Percentiles rank a stretch among this genome's conserved stretches.
These are phyloP conservation scores for Halichondria panicea DNA, from an alignment of 37 sponge, comb jelly and placozoan genomes.

Conservation along the genomic window DNA sequence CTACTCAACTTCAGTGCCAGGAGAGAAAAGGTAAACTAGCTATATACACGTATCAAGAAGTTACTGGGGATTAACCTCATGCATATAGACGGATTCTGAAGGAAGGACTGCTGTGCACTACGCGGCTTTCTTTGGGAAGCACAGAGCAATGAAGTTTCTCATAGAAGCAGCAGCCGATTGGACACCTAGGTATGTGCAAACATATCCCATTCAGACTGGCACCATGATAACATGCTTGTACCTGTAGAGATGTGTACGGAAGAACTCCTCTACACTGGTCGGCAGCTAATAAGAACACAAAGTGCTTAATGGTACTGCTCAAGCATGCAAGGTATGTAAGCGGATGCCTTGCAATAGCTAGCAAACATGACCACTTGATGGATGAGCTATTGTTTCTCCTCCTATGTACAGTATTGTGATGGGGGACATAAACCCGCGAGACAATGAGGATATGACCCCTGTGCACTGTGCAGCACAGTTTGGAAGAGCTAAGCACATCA, in stretches of 20 bases:
- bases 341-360: background rate
- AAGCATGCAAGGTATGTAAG: slow-evolving; percentile 70
- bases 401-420: slow-evolving; percentile 41
- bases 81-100: slow-evolving; percentile 56
- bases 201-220: background rate
- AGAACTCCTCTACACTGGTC: slow-evolving; percentile 90
- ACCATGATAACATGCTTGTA: background rate
- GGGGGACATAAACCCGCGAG: slow-evolving; percentile 66
- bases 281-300: slow-evolving; percentile 51
- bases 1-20: slow-evolving; percentile 74
- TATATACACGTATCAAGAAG: background rate
- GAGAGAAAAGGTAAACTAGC: slow-evolving; percentile 60
- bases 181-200: slow-evolving; percentile 59
- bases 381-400: background rate
- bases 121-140: slow-evolving; percentile 88
- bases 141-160: slow-evolving; percentile 76
- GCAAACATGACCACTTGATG: background rate
- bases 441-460: slow-evolving; percentile 83
- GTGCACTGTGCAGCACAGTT: slow-evolving; percentile 85
- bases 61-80: background rate
- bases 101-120: slow-evolving; percentile 91
- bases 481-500: slow-evolving; percentile 65
- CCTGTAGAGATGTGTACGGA: slow-evolving; percentile 70
- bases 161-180: slow-evolving; percentile 80
- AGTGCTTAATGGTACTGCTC: slow-evolving; percentile 64